Base-by-base conservation (phyloP, 2,797 vertebrate species). In the Poeciliopsis turneri region DNA sequence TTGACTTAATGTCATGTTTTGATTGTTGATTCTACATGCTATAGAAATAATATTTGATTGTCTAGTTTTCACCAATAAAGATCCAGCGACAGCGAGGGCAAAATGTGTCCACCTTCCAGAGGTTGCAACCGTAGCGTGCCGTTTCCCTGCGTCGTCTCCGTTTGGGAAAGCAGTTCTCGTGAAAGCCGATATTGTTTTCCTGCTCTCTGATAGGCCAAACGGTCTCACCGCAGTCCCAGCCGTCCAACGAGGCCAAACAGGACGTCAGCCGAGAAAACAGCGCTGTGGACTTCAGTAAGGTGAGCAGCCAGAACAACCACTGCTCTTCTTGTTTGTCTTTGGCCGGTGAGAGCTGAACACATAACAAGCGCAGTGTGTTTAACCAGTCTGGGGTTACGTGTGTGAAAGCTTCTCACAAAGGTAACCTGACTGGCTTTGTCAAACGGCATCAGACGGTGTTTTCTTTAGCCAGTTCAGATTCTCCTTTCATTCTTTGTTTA, bases 231-330 rank as follows among this genome's bases (percentile, higher is more conserved):
- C 98, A 98, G 92, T 96, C 97, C 78, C 96, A 96, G 90, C 97
- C 97, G 25, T 84, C 96, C 79, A 97, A 92, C 81, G 98, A 99
- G 92, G 96, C 95, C 84, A 98, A 97, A 90, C 97, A 96, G 23
- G 97, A 98, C 71, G 97, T 98, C 87, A 99, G 98, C 96, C 95
- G 98, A 91, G 98, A 99, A 94, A 99, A 99, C 96, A 99, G 98
- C 77, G 95, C 97, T 2, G 97, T 99, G 76, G 98, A 99, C 93
- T 99, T 99, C 76, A 99, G 98, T 93, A 99, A 99, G 97, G 98
- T 99, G 95, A 96, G 87, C 74, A 23, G 33, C 28, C 57, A 0
- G 90, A 83, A 89, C 88, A 81, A 83, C 91, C 43, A 0, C 91
- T 80, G 90, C 9, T 77, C 75, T 75, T 0, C 25, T 71, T 93